These are phyloP conservation scores for Kryptolebias marmoratus DNA, from an alignment of 2,113 vertebrate genomes.

Conservation along the genomic window DNA sequence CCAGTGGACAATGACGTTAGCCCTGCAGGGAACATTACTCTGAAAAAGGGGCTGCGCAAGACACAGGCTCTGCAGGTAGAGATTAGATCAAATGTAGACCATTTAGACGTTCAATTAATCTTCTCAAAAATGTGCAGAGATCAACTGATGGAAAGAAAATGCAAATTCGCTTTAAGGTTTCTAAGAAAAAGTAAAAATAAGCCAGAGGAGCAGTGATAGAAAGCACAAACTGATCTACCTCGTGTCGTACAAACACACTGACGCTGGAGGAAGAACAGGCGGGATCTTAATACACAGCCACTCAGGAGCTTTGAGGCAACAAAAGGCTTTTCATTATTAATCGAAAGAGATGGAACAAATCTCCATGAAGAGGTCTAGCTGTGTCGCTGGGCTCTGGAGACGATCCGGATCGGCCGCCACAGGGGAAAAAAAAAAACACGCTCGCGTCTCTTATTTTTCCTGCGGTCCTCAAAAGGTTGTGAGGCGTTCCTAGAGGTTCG, in stretches of 20 bases:
- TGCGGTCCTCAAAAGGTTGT: conserved; percentile 25
- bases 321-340: conserved; percentile 63
- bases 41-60: conserved; percentile 61
- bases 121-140: neutral
- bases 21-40: conserved; percentile 60
- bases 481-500: neutral
- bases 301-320: conserved; percentile 54
- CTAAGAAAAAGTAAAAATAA: conserved; percentile 1
- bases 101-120: conserved; percentile 3
- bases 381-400: conserved; percentile 28
- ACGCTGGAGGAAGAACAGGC: conserved; percentile 41
- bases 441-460: conserved; percentile 36
- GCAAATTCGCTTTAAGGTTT: conserved; percentile 45
- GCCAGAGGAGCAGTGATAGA: conserved; percentile 19
- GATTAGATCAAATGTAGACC: conserved; percentile 12
- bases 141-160: conserved; percentile 9
- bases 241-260: conserved; percentile 20
- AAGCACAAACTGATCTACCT: conserved; percentile 26
- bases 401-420: conserved; percentile 11
- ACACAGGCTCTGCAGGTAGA: conserved; percentile 14
- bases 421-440: neutral
- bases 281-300: conserved; percentile 45
- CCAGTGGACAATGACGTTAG: conserved; percentile 70
- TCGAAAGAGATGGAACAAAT: conserved; percentile 41
- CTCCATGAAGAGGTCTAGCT: conserved; percentile 44